phyloP scores from a whole-genome alignment of 2,888 invertebrate genomes.

The Cephus pygmeus region DNA sequence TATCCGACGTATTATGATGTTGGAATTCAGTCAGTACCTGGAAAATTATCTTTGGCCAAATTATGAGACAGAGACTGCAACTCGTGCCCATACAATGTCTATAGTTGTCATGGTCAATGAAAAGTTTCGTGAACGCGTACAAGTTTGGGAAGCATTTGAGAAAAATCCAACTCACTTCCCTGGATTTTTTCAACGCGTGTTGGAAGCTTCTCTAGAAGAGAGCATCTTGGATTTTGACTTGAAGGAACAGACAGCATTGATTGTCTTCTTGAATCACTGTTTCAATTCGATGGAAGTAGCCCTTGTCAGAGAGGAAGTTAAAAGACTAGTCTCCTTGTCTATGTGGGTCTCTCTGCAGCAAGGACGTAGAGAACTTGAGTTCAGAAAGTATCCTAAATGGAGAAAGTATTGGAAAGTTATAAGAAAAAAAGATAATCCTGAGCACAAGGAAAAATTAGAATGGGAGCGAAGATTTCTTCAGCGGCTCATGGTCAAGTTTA shows the following conservation, averaged over 20 bases:
- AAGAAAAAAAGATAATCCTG: slow-evolving; percentile 84
- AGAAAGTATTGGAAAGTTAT: slow-evolving; percentile 91
- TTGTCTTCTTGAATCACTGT: slow-evolving; percentile 95
- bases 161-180: slow-evolving; percentile 81
- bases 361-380: slow-evolving; percentile 85
- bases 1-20: slow-evolving; percentile 91
- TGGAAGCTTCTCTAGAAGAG: slow-evolving; percentile 79
- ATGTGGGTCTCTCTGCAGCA: slow-evolving; percentile 93
- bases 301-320: slow-evolving; percentile 91
- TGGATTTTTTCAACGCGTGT: slow-evolving; percentile 84
- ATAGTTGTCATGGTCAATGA: slow-evolving; percentile 99
- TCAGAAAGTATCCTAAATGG: slow-evolving; percentile 89
- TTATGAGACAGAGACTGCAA: slow-evolving; percentile 79
- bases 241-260: slow-evolving; percentile 86
- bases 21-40: slow-evolving; percentile 97
- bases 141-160: slow-evolving; percentile 94
- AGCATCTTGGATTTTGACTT: slow-evolving; percentile 65
- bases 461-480: slow-evolving; percentile 92
- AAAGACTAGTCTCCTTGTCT: slow-evolving; percentile 88
- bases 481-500: slow-evolving; percentile 87
- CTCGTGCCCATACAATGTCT: slow-evolving; percentile 92
- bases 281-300: slow-evolving; percentile 98
- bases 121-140: slow-evolving; percentile 96
- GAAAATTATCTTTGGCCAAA: slow-evolving; percentile 98
- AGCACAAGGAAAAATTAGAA: slow-evolving; percentile 74